phyloP scores from a whole-genome alignment of 2,888 invertebrate genomes.

The Oconnorella tubifera region DNA sequence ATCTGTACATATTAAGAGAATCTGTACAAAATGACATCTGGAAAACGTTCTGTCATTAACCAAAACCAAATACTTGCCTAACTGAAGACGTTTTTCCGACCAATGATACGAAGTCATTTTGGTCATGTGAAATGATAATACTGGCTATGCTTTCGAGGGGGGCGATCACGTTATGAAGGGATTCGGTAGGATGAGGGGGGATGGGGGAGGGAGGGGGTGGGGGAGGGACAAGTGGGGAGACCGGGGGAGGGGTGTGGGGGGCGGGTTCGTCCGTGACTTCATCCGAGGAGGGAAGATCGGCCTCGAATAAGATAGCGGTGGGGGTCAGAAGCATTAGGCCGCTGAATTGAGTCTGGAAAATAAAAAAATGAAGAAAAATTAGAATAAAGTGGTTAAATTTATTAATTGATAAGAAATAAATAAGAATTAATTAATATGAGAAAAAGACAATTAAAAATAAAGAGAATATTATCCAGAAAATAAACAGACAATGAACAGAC shows the following conservation, averaged over 20 bases:
- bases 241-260: not conserved
- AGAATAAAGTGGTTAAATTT: not conserved
- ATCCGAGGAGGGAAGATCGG: conserved; percentile 45
- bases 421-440: too few species aligned
- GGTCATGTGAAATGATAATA: conserved; percentile 94
- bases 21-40: too few species aligned
- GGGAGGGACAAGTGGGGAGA: not conserved
- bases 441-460: too few species aligned
- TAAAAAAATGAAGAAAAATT: not conserved
- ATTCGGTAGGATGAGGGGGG: not conserved
- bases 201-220: not conserved
- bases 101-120: too few species aligned
- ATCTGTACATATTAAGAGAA: too few species aligned
- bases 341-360: conserved; percentile 77
- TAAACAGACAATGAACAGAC: too few species aligned
- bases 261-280: not conserved
- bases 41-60: too few species aligned
- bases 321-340: conserved; percentile 96
- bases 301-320: conserved; percentile 97
- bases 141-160: conserved; percentile 97
- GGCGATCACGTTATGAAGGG: conserved; percentile 57
- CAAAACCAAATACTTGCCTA: too few species aligned
- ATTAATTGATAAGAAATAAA: too few species aligned
- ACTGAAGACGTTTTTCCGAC: too few species aligned
- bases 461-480: too few species aligned